These are phyloP conservation scores for Physella acuta DNA, from an alignment of 1,140 invertebrate species.

Conservation along the genomic window DNA sequence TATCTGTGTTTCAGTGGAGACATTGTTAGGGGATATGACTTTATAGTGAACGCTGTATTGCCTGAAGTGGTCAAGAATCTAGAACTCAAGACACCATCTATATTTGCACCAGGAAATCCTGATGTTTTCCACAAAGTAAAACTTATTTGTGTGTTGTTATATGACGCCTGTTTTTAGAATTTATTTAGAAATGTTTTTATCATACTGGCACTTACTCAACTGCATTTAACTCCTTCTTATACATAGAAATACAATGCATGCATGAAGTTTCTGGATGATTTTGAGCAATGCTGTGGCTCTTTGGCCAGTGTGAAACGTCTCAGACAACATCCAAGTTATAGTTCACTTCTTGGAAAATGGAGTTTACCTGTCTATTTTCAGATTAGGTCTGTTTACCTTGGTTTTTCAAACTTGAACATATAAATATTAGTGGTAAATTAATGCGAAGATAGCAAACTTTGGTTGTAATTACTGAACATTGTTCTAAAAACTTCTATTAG, in stretches of 20 bases:
- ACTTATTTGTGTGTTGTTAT: not conserved
- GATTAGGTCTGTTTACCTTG: constrained; percentile 66
- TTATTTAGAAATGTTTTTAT: too few species aligned
- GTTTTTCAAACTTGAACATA: not conserved
- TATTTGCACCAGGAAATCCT: constrained; percentile 89
- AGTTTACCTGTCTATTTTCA: constrained; percentile 94
- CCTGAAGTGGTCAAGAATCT: constrained; percentile 76
- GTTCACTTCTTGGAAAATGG: constrained; percentile 79
- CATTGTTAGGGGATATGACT: constrained; percentile 76
- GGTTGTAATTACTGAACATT: too few species aligned
- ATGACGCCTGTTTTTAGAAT: not conserved
- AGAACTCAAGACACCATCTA: constrained; percentile 74
- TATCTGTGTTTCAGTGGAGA: constrained; percentile 39
- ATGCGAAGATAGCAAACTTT: too few species aligned
- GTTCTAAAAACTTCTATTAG: too few species aligned
- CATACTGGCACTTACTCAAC: too few species aligned
- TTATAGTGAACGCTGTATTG: constrained; percentile 87
- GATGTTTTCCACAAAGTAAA: constrained; percentile 77
- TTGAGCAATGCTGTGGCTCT: constrained; percentile 71
- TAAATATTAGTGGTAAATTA: not conserved
- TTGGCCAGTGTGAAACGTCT: constrained; percentile 60
- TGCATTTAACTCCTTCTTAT: too few species aligned
- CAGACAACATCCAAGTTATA: constrained; percentile 57
- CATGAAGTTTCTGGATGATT: constrained; percentile 74
- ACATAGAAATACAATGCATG: constrained; percentile 75